Conservation (phyloP, 2,797 vertebrate species). For the Sorex maritimensis region DNA sequence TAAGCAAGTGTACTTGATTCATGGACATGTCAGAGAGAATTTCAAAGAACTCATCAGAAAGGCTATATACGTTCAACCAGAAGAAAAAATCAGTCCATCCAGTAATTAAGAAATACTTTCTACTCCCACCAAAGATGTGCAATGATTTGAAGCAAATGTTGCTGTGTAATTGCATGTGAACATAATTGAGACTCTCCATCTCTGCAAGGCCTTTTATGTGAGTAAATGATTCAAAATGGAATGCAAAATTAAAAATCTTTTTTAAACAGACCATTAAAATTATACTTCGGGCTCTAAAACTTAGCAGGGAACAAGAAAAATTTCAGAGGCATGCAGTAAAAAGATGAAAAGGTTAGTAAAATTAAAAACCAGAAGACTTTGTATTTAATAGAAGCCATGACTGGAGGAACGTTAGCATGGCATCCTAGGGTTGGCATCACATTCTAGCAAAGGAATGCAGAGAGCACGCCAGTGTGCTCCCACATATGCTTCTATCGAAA, state of each 20-base stretch:
- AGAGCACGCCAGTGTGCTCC: not conserved
- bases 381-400: not conserved
- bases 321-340: not conserved
- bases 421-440: not conserved
- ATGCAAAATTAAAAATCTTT: conserved; percentile 85
- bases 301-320: conserved; percentile 73
- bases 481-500: not conserved
- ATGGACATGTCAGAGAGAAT: conserved; percentile 67
- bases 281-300: conserved; percentile 74
- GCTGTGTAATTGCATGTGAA: conserved; percentile 79
- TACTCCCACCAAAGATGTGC: conserved; percentile 79
- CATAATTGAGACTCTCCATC: conserved; percentile 77
- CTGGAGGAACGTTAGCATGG: too few relatives aligned
- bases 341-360: conserved; percentile 49
- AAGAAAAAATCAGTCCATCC: conserved; percentile 78
- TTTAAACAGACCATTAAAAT: conserved; percentile 82
- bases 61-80: conserved; percentile 63
- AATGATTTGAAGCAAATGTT: conserved; percentile 81
- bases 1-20: not conserved
- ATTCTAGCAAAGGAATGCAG: not conserved
- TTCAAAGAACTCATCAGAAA: conserved; percentile 82
- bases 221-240: conserved; percentile 83
- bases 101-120: conserved; percentile 86
- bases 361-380: conserved; percentile 31
- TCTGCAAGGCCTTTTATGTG: conserved; percentile 77